These are phyloP conservation scores for Dynastes grantii DNA, from an alignment of 2,888 invertebrate genomes.

Conservation along the genomic window DNA sequence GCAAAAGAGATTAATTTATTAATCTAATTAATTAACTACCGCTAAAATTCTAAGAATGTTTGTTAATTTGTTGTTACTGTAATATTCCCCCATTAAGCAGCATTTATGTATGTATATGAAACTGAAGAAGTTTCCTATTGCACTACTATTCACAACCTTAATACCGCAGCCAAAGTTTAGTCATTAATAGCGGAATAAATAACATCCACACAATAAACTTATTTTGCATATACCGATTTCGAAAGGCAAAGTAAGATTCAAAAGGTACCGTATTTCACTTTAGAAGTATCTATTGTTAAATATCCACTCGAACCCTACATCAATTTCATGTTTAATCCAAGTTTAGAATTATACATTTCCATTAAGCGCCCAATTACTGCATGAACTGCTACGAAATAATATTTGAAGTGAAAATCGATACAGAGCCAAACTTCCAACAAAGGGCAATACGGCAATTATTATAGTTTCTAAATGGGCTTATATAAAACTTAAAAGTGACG, in stretches of 20 bases:
- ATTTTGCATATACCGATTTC: background rate
- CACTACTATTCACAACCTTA: too few relatives aligned
- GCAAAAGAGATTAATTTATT: too few relatives aligned
- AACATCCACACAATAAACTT: background rate
- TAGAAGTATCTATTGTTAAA: slow-evolving; percentile 9
- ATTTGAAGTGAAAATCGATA: slow-evolving; percentile 19
- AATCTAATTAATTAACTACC: too few relatives aligned
- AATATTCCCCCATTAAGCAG: too few relatives aligned
- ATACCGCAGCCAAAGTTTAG: too few relatives aligned
- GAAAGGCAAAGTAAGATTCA: background rate
- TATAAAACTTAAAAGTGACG: background rate
- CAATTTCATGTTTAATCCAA: slow-evolving; percentile 27
- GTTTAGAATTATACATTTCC: slow-evolving; percentile 15
- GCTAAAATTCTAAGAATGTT: too few relatives aligned
- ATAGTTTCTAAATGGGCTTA: background rate
- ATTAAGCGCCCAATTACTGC: slow-evolving; percentile 3
- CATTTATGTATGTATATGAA: too few relatives aligned
- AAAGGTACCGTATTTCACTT: slow-evolving; percentile 11
- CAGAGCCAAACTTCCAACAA: background rate
- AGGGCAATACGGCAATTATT: background rate
- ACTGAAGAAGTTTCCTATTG: too few relatives aligned
- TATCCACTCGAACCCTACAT: background rate
- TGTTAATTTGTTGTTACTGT: too few relatives aligned
- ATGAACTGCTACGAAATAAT: background rate
- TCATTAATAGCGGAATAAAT: too few relatives aligned